These are phyloP conservation scores for Puntigrus tetrazona DNA, from an alignment of 2,113 vertebrate species.

Conservation along the genomic window DNA sequence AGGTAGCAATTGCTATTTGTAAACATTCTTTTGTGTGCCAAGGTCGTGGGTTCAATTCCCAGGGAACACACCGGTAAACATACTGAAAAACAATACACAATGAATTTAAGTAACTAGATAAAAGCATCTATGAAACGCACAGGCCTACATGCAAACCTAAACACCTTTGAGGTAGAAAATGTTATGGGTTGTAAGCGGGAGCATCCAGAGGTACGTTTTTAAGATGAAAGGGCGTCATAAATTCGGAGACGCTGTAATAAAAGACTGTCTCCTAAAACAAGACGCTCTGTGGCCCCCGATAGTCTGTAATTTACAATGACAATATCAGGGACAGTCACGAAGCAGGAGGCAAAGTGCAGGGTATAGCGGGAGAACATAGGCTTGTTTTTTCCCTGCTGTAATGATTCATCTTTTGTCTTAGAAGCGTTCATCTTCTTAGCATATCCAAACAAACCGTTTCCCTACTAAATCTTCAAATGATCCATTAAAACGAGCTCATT, in stretches of 20 bases:
- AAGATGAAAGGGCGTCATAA: slow-evolving; percentile 64
- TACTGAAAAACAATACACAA: background rate
- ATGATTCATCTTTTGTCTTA: slow-evolving; percentile 46
- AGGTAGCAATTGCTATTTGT: background rate
- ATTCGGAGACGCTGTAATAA: slow-evolving; percentile 67
- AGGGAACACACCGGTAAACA: background rate
- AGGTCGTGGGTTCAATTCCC: slow-evolving; percentile 2
- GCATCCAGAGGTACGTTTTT: slow-evolving; percentile 58
- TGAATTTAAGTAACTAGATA: background rate
- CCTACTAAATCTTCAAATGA: slow-evolving; percentile 33
- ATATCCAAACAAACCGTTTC: slow-evolving; percentile 45
- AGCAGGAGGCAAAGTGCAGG: slow-evolving; percentile 42
- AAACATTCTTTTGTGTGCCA: background rate
- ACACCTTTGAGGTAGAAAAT: slow-evolving; percentile 43
- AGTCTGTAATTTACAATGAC: slow-evolving; percentile 83
- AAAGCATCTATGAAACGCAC: background rate
- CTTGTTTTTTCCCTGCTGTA: slow-evolving; percentile 32
- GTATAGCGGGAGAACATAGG: background rate
- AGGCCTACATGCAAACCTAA: background rate
- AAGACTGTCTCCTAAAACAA: slow-evolving; percentile 66
- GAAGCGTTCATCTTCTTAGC: slow-evolving; percentile 42
- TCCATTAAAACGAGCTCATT: slow-evolving; percentile 39
- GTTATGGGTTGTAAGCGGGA: slow-evolving; percentile 45
- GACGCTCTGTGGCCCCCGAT: slow-evolving; percentile 66
- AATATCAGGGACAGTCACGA: slow-evolving; percentile 66